Evolutionary conservation across 1,140 invertebrate species (phyloP).

Genomic region (Adelges cooleyi): DNA sequence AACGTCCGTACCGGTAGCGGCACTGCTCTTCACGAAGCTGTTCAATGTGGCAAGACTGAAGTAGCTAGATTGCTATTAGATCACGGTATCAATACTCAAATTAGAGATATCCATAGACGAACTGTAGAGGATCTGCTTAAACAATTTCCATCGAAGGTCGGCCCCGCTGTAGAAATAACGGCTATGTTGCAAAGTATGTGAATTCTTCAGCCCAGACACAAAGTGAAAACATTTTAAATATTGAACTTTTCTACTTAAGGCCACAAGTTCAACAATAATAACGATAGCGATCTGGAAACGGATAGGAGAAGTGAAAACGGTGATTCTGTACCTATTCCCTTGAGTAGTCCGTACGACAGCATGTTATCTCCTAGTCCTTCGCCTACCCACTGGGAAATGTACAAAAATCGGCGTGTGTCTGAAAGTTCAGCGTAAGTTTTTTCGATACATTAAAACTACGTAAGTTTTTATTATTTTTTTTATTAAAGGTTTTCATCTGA

Average conservation of each 20-base stretch:
- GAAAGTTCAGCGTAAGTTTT: constrained; percentile 42
- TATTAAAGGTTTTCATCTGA: not conserved
- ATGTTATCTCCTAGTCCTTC: constrained; percentile 43
- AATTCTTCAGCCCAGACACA: not conserved
- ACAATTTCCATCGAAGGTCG: constrained; percentile 78
- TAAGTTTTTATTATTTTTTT: not conserved
- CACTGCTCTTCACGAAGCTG: constrained; percentile 89
- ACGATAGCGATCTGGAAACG: constrained; percentile 14
- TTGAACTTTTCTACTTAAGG: not conserved
- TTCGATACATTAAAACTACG: not conserved
- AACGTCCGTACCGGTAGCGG: constrained; percentile 78
- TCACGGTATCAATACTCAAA: constrained; percentile 66
- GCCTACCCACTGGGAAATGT: constrained; percentile 45
- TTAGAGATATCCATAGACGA: constrained; percentile 62
- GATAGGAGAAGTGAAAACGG: constrained; percentile 37
- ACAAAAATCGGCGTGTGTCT: constrained; percentile 40
- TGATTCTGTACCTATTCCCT: constrained; percentile 45
- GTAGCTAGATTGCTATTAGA: constrained; percentile 74
- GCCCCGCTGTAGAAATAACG: constrained; percentile 44
- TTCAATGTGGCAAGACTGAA: constrained; percentile 83
- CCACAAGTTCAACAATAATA: constrained; percentile 17
- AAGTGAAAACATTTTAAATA: not conserved
- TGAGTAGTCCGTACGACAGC: constrained; percentile 55
- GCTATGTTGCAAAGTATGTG: constrained; percentile 14
- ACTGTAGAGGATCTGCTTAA: constrained; percentile 79